Evolutionary conservation across 2,113 vertebrate species (phyloP).

Genomic region (Vireo altiloquus): DNA sequence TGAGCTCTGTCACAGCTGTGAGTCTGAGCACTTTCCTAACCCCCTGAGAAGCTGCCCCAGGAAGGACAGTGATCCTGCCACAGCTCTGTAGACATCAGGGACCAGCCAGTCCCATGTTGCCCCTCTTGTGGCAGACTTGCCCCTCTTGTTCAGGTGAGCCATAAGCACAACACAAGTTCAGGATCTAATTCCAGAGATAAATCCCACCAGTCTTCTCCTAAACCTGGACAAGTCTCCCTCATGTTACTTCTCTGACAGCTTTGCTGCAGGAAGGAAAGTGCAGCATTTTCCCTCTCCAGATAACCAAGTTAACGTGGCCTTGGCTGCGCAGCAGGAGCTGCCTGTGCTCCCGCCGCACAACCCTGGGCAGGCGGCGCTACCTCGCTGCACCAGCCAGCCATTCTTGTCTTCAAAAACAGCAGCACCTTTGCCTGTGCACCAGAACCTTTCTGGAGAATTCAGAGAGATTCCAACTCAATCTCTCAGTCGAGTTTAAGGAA

Average conservation of each 20-base stretch:
- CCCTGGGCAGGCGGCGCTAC: background rate
- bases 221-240: background rate
- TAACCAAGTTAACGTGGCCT: background rate
- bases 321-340: background rate
- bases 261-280: background rate
- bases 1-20: background rate
- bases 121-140: background rate
- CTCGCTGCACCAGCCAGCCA: background rate
- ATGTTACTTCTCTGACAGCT: background rate
- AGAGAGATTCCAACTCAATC: background rate
- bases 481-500: background rate
- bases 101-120: background rate
- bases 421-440: background rate
- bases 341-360: accelerated
- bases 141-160: background rate
- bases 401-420: background rate
- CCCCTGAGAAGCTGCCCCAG: background rate
- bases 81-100: background rate
- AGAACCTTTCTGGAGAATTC: background rate
- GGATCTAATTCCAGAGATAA: background rate
- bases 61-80: background rate
- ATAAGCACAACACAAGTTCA: background rate
- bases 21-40: background rate
- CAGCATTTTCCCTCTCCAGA: background rate
- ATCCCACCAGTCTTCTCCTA: background rate